Evolutionary conservation across 2,888 invertebrate species (phyloP), one percentile per base, ranked within the genome.

Genomic region (Epiblema foenella): DNA sequence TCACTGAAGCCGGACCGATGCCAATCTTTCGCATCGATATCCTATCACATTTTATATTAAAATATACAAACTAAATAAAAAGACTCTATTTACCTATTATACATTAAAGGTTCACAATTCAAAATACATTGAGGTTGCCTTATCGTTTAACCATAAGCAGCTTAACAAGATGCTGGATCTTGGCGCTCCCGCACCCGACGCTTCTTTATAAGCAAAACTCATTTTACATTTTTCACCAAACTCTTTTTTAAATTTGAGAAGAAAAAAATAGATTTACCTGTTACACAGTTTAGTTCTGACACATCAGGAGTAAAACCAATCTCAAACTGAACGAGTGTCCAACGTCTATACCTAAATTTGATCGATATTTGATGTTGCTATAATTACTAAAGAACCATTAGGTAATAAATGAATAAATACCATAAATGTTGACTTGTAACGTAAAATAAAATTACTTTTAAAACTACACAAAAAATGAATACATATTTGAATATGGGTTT

Each of bases 41-140:
- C 75, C 73, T 81, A 81, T 81, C 79, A 81, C 81, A 81, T 75
- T 78, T 78, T 74, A 57, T 74, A 68, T 69, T 74, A 66, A 66
- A 56, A 67, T 51, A 51, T 62, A 62, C 54, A 62, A 68, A 58
- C 46, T 65, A 37, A 63, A 49, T 29, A 9, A 66, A 59, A 65
- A 33, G 54, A 37, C 33, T n/a, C n/a, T 64, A 64, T 24, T 59
- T 37, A 33, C 11, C 42, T 51, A 56, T 59, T 54, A 65, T 15
- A 33, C 24, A 59, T 70, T 65, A 69, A 49, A 46, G 54, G 46
- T 60, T 66, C 46, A 37, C 54, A 66, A 56, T 66, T 60, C 51
- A 70, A 68, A 70, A 51, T 59, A 65, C 12, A 51, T 51, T 42
- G 12, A 52, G 42, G 4, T 54, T 64, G 54, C 46, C 29, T 42